Conservation (phyloP, 1,140 invertebrate genomes). For the Drosophila tropicalis region DNA sequence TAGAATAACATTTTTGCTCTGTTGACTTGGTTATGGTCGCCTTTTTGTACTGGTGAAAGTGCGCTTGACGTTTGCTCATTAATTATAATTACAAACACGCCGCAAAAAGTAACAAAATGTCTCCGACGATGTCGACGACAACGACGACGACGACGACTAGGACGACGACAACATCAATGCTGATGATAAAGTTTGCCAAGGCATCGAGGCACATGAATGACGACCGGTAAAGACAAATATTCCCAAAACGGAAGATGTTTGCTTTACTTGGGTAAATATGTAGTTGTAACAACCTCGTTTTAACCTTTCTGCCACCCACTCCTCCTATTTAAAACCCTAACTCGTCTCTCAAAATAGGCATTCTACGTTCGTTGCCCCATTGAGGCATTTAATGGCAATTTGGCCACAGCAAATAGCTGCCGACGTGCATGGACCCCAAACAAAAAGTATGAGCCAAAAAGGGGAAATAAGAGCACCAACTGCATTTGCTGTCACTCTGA, state of each 20-base stretch:
- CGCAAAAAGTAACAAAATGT: conserved; percentile 42
- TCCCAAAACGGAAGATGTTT: conserved; percentile 30
- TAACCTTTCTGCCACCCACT: not conserved
- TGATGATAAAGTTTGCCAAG: conserved; percentile 21
- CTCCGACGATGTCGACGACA: conserved; percentile 16
- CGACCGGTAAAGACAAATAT: conserved; percentile 22
- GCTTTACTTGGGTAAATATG: conserved; percentile 37
- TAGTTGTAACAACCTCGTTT: conserved; percentile 11
- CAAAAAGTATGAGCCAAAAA: not conserved
- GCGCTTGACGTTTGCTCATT: conserved; percentile 59
- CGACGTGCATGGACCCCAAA: not conserved
- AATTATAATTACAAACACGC: conserved; percentile 73
- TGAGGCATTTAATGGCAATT: conserved; percentile 15
- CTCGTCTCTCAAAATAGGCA: not conserved
- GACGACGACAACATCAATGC: conserved; percentile 15
- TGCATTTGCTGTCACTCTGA: conserved; percentile 17
- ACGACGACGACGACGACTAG: too few species aligned
- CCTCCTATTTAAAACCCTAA: not conserved
- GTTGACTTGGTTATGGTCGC: conserved; percentile 31
- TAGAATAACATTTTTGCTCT: conserved; percentile 30
- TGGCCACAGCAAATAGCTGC: conserved; percentile 30
- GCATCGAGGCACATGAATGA: conserved; percentile 12
- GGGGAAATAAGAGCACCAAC: not conserved
- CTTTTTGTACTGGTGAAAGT: conserved; percentile 28
- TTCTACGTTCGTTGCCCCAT: not conserved